These are phyloP conservation scores for Clarias fuscus DNA, from an alignment of 2,797 vertebrate genomes.

Conservation along the genomic window DNA sequence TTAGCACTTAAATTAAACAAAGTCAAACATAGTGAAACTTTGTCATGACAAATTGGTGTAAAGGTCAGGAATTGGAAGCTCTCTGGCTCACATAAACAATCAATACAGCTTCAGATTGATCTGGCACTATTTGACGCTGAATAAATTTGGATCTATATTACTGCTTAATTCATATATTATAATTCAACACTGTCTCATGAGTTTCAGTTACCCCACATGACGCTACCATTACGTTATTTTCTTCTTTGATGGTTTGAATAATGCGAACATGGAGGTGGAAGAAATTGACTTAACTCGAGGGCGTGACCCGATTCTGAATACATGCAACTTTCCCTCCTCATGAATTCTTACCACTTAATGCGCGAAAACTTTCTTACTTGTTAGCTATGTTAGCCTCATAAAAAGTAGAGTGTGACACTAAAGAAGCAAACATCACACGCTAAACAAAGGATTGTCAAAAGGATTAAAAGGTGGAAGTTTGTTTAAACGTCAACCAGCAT, in stretches of 20 bases:
- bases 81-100: neutral
- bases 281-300: neutral
- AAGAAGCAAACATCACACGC: neutral
- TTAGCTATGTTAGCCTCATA: neutral
- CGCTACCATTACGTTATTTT: neutral
- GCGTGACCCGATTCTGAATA: neutral
- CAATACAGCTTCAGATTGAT: too few species aligned
- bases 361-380: neutral
- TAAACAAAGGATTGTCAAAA: neutral
- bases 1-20: neutral
- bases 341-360: neutral
- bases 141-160: too few species aligned
- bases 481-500: neutral
- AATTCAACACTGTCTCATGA: neutral
- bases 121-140: too few species aligned
- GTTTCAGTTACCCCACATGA: neutral
- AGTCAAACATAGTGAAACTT: neutral
- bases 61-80: neutral
- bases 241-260: neutral
- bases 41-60: neutral
- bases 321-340: neutral
- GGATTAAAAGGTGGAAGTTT: neutral
- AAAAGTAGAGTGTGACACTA: neutral
- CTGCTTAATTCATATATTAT: neutral
- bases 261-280: too few species aligned